Evolutionary conservation across 2,113 vertebrate species (phyloP).

Genomic region (Dicentrarchus labrax): DNA sequence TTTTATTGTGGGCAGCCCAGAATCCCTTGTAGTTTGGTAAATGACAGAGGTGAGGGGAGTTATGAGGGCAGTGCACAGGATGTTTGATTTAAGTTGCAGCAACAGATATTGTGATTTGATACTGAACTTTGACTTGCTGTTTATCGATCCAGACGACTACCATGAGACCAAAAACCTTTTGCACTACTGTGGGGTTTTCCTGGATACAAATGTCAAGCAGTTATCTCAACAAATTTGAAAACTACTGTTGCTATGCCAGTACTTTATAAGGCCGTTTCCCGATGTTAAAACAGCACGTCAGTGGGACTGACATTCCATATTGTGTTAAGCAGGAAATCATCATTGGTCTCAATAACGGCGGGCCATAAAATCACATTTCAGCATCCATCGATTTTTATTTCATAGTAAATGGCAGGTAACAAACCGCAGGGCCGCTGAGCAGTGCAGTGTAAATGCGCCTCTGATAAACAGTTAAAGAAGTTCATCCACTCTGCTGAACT

Average conservation of each 20-base stretch:
- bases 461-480: conserved; percentile 89
- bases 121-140: conserved; percentile 31
- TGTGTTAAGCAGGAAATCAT: conserved; percentile 75
- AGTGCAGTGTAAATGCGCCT: conserved; percentile 77
- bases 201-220: conserved; percentile 34
- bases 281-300: conserved; percentile 42
- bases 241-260: neutral
- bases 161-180: conserved; percentile 40
- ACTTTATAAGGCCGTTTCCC: conserved; percentile 20
- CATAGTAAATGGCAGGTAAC: conserved; percentile 88
- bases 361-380: conserved; percentile 78
- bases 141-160: conserved; percentile 36
- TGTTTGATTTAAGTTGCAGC: conserved; percentile 41
- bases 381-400: conserved; percentile 87
- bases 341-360: conserved; percentile 75
- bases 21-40: conserved; percentile 64
- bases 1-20: conserved; percentile 65
- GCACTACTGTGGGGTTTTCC: conserved; percentile 34
- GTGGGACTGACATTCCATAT: conserved; percentile 76
- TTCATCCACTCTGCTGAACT: conserved; percentile 87
- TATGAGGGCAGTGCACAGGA: conserved; percentile 26
- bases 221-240: conserved; percentile 41
- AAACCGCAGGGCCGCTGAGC: conserved; percentile 79
- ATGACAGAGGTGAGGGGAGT: conserved; percentile 56
- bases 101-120: conserved; percentile 44